Base-by-base conservation (phyloP, 2,113 vertebrate genomes). In the Myiozetetes cayanensis region DNA sequence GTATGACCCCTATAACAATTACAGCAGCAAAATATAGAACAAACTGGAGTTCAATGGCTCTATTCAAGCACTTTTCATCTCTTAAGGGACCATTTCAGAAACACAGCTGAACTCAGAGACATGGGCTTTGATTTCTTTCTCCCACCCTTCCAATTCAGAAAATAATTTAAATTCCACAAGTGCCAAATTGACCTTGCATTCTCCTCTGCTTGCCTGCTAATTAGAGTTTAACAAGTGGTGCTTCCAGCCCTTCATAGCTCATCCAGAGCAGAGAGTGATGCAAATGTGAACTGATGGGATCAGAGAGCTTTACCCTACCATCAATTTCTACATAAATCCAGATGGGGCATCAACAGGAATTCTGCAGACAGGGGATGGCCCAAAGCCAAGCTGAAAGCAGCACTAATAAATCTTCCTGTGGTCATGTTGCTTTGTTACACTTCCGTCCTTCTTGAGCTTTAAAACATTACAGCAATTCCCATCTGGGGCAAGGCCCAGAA, bases 201-300 rank as follows among this genome's bases (percentile, higher is more conserved):
- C 90, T 71, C 92, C 95, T 97, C 90, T 90, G 80, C 58, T 92
- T 85, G 74, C 31, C 47, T 55, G 43, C 50, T 94, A 96, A 97
- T 91, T 94, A 65, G 80, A 74, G 66, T 97, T 85, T 93, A 97
- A 92, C 95, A 70, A 96, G 56, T 55, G 75, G 43, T n/a, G 28
- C n/a, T 87, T 74, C 68, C 12, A 58, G 78, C 72, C 67, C 50
- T 83, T 80, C 15, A 5, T 8, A 77, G 55, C 25, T 62, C 68
- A 72, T 56, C 74, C 90, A 82, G 77, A 92, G 52, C n/a, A 77
- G 30, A 89, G 73, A 86, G 50, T 81, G 90, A 85, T 87, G 87
- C 55, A 93, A 96, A 88, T 91, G 20, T 41, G 84, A 91, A 76
- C 74, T 72, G 92, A 94, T 89, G 58, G 59, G 58, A 95, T 90